A percentile compares a stretch with the other conserved stretches of the same genome.
These are phyloP conservation scores for Zaprionus taronus DNA, from an alignment of 1,140 invertebrate genomes.

Conservation along the genomic window DNA sequence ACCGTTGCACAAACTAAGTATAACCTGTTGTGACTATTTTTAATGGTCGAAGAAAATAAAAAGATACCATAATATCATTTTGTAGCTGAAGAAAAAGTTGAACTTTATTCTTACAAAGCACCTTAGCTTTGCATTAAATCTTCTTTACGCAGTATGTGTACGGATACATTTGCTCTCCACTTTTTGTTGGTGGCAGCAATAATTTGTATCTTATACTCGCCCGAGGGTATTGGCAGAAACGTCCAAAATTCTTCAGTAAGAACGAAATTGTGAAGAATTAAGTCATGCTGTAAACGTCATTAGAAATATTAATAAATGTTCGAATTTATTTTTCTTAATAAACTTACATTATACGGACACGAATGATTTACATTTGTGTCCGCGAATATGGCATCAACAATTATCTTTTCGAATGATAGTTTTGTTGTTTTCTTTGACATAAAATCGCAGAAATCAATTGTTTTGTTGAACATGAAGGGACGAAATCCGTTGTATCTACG, in stretches of 20 bases:
- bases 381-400: not conserved
- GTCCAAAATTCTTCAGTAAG: constrained; percentile 7
- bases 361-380: constrained; percentile 6
- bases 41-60: no score
- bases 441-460: constrained; percentile 7
- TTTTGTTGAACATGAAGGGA: constrained; percentile 12
- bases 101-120: no score
- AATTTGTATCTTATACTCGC: constrained; percentile 37
- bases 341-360: constrained; percentile 22
- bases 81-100: no score
- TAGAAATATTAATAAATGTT: not conserved
- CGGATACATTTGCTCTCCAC: constrained; percentile 28
- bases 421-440: not conserved
- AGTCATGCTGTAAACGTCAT: constrained; percentile 10
- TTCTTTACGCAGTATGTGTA: not conserved
- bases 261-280: not conserved
- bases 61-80: no score
- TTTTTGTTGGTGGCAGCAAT: constrained; percentile 29
- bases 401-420: not conserved
- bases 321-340: not conserved
- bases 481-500: constrained; percentile 12
- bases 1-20: no score
- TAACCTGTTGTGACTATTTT: no score
- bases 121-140: not conserved
- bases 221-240: constrained; percentile 18